Conservation (phyloP, 1,140 invertebrate species). For the Drosophila parvula region DNA sequence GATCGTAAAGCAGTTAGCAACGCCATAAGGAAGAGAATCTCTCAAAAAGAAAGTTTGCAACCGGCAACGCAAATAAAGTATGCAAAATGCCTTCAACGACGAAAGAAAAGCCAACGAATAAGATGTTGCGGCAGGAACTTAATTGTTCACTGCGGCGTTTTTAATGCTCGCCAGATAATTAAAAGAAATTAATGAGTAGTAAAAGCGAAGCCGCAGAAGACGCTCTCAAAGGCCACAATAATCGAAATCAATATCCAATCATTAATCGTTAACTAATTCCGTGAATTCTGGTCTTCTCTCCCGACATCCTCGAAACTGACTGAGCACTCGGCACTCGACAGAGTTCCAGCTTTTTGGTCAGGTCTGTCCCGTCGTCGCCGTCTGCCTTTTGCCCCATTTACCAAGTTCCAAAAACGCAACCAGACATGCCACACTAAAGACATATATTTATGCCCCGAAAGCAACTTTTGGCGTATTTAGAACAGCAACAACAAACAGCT, state of each 20-base stretch:
- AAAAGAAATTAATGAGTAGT: slow-evolving; percentile 63
- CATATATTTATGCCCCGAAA: slow-evolving; percentile 79
- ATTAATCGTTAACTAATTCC: slow-evolving; percentile 83
- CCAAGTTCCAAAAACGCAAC: slow-evolving; percentile 77
- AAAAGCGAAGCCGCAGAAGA: slow-evolving; percentile 37
- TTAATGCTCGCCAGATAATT: slow-evolving; percentile 46
- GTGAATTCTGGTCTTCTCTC: slow-evolving; percentile 62
- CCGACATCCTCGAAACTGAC: not conserved
- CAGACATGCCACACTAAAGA: slow-evolving; percentile 81
- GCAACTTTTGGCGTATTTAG: slow-evolving; percentile 78
- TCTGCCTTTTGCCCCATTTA: slow-evolving; percentile 61
- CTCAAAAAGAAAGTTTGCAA: slow-evolving; percentile 54
- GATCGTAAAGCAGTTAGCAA: slow-evolving; percentile 66
- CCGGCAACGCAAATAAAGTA: slow-evolving; percentile 44
- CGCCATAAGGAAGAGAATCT: slow-evolving; percentile 64
- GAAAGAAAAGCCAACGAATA: slow-evolving; percentile 47
- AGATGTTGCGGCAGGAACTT: slow-evolving; percentile 48
- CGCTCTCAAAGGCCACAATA: slow-evolving; percentile 7
- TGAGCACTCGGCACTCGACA: not conserved
- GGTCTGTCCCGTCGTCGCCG: not conserved
- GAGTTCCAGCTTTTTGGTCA: slow-evolving; percentile 22
- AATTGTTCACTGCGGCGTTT: slow-evolving; percentile 30
- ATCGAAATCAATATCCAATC: slow-evolving; percentile 80
- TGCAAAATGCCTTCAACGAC: slow-evolving; percentile 38
- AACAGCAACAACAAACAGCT: slow-evolving; percentile 58